These are phyloP conservation scores for Microcebus jonahi DNA, from an alignment of 2,113 vertebrate species.

Conservation along the genomic window DNA sequence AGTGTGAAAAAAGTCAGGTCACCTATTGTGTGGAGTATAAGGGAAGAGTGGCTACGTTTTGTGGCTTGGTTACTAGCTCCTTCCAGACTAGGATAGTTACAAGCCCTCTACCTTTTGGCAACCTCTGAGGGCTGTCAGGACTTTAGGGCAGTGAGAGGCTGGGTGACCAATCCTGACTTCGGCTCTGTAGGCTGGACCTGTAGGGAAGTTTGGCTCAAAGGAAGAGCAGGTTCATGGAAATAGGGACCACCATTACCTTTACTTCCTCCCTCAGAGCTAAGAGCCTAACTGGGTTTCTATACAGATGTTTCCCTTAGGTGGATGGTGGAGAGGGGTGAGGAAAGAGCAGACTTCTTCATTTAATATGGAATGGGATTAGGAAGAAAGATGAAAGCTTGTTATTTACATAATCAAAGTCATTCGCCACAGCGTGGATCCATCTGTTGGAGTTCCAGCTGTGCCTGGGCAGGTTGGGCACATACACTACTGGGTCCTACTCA, in stretches of 20 bases:
- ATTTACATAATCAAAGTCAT: not conserved
- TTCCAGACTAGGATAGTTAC: not conserved
- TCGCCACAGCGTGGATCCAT: not conserved
- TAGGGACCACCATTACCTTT: not conserved
- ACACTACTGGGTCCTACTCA: not conserved
- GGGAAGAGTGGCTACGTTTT: not conserved
- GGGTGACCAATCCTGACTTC: not conserved
- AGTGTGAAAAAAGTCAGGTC: not conserved
- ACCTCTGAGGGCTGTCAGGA: no score
- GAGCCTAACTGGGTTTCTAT: not conserved
- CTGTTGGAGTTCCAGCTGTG: fast-evolving
- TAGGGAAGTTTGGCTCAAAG: not conserved
- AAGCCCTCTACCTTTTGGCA: not conserved
- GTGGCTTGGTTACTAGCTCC: not conserved
- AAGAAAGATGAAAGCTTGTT: not conserved
- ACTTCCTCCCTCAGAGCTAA: not conserved
- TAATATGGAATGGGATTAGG: not conserved
- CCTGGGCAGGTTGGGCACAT: not conserved
- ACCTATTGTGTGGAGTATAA: not conserved
- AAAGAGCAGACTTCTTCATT: not conserved
- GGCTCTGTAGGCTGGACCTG: not conserved
- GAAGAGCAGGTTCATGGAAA: not conserved
- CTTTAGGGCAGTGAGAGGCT: not conserved
- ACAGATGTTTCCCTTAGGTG: not conserved
- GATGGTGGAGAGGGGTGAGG: not conserved